phyloP scores from a whole-genome alignment of 2,797 vertebrate genomes.

The Catostomus latipinnis region DNA sequence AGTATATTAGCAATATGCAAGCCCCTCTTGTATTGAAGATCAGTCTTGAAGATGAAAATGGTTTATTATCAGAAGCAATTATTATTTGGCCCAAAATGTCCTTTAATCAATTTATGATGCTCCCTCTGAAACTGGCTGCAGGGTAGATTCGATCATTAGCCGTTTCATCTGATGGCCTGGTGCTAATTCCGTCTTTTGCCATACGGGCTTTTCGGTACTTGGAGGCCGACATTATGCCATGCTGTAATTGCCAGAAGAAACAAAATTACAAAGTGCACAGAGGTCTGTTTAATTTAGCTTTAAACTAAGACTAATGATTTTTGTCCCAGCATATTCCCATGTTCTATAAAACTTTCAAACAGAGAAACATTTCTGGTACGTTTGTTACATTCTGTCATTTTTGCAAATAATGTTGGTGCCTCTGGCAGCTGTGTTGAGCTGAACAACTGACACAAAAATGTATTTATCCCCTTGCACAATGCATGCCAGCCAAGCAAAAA shows the following conservation, averaged over 20 bases:
- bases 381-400: slow-evolving; percentile 16
- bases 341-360: slow-evolving; percentile 12
- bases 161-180: slow-evolving; percentile 23
- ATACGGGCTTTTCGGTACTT: slow-evolving; percentile 23
- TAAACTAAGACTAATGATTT: slow-evolving; percentile 60
- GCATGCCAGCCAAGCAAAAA: slow-evolving; percentile 44
- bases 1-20: neutral
- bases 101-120: slow-evolving; percentile 48
- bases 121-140: slow-evolving; percentile 25
- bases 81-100: slow-evolving; percentile 42
- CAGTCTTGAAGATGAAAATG: neutral
- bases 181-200: slow-evolving; percentile 35
- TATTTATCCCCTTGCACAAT: slow-evolving; percentile 17
- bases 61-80: slow-evolving; percentile 42
- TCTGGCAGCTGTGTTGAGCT: slow-evolving; percentile 40
- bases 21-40: slow-evolving; percentile 28
- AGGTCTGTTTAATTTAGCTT: slow-evolving; percentile 62
- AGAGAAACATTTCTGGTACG: neutral
- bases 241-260: slow-evolving; percentile 59
- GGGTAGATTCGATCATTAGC: slow-evolving; percentile 50
- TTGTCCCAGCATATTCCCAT: neutral
- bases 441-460: slow-evolving; percentile 52
- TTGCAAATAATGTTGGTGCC: slow-evolving; percentile 28
- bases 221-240: slow-evolving; percentile 44
- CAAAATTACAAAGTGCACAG: slow-evolving; percentile 62